These are phyloP conservation scores for Leucoraja erinaceus DNA, from an alignment of 2,113 vertebrate species.

Conservation along the genomic window DNA sequence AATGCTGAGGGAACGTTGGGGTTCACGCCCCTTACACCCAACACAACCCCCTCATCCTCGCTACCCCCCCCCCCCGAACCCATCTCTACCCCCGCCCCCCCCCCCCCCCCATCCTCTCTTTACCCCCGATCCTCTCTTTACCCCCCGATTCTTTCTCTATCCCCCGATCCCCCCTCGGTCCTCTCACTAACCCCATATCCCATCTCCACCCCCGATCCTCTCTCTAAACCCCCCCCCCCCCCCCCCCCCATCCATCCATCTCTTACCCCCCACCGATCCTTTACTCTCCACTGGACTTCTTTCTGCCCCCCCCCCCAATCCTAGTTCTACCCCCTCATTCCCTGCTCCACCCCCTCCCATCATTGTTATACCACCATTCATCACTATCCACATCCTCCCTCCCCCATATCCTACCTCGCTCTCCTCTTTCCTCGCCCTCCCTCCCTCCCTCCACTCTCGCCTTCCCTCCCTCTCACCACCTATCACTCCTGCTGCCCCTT, in stretches of 20 bases:
- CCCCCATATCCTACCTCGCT: slow-evolving; percentile 12
- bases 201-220: neutral
- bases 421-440: neutral
- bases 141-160: slow-evolving; percentile 39
- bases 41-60: too few species aligned
- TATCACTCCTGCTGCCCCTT: neutral
- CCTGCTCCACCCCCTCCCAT: neutral
- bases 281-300: neutral
- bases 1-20: too few species aligned
- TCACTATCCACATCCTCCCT: neutral
- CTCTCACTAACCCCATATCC: neutral
- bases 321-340: neutral
- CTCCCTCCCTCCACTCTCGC: neutral
- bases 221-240: neutral
- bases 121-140: slow-evolving; percentile 21
- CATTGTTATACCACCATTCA: neutral
- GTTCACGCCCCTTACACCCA: too few species aligned
- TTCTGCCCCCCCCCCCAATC: neutral
- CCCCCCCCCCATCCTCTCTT: slow-evolving; percentile 42
- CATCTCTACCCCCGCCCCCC: too few species aligned
- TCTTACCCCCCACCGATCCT: neutral
- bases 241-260: neutral
- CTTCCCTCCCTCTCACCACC: neutral
- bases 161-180: neutral
- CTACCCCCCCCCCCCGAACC: neutral